Base-by-base conservation (phyloP, 2,113 vertebrate genomes). In the Machaerirhynchus nigripectus region DNA sequence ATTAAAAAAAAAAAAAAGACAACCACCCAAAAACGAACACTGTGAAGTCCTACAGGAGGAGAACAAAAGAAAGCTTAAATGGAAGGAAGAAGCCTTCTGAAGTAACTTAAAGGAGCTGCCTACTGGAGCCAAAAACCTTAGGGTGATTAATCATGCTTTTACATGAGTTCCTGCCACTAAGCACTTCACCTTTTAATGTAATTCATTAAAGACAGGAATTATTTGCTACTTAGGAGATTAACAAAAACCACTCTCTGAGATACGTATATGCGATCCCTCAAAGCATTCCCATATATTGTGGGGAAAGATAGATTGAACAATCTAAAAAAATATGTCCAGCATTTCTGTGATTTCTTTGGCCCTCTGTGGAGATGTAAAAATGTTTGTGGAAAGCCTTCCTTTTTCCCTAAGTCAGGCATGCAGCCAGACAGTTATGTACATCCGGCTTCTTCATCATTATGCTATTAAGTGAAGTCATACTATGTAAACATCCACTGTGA, bases 401-500 rank as follows among this genome's bases (percentile, higher is more conserved):
- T 77, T 94, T 87, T 85, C 39, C 39, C 27, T 18, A 46, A 74
- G 39, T 77, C 68, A 71, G 91, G 89, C 91, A 42, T 89, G 78
- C 52, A 60, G 93, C 86, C 94, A 95, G 80, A 65, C 49, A 78
- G 84, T 73, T 94, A 44, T 68, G 86, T 82, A 60, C 65, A 60
- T 95, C 91, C 68, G 2, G 65, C 84, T 80, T 90, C 94, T 94
- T 95, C 93, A 96, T 93, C 59, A 65, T 95, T 89, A 70, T 0
- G 0, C 81, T 79, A 30, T 87, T 94, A 95, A 87, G 60, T 82
- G 47, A 95, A 95, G 74, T 93, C 70, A 94, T 79, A 47, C 82
- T 90, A 42, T 94, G 64, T 93, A 97, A 96, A 95, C 78, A 85
- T 69, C 35, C 26, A 33, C 74, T 93, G 20, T 94, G 89, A 96